Percentiles rank a stretch among this genome's conserved stretches.
phyloP scores from a whole-genome alignment of 2,113 vertebrate species.

The Gasterosteus nipponicus region DNA sequence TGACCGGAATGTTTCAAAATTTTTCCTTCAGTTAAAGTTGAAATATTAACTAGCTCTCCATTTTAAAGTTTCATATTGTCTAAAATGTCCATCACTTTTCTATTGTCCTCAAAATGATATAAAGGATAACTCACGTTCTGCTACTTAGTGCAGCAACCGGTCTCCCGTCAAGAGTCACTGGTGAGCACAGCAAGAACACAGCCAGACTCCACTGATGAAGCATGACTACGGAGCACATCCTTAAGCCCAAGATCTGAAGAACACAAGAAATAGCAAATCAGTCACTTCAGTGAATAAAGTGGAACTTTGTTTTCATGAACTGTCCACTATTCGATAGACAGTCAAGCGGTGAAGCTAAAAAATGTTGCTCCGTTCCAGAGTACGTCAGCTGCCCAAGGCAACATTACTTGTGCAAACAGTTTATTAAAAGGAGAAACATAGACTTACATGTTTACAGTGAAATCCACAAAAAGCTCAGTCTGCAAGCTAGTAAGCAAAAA shows the following conservation, averaged over 20 bases:
- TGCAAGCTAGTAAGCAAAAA: slow-evolving; percentile 31
- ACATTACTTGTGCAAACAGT: slow-evolving; percentile 8
- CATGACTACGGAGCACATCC: slow-evolving; percentile 84
- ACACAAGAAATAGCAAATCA: slow-evolving; percentile 41
- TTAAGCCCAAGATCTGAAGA: slow-evolving; percentile 63
- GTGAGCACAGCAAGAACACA: slow-evolving; percentile 87
- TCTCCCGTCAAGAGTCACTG: slow-evolving; percentile 84
- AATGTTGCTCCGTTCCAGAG: not conserved
- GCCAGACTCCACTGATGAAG: slow-evolving; percentile 90
- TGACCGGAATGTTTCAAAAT: not conserved
- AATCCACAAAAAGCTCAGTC: slow-evolving; percentile 40
- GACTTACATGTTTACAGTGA: slow-evolving; percentile 65
- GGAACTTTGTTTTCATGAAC: not conserved
- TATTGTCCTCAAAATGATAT: not conserved
- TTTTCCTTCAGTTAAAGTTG: not conserved
- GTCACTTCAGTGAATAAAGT: slow-evolving; percentile 4
- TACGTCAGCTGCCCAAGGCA: not conserved
- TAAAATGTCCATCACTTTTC: not conserved
- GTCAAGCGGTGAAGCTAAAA: slow-evolving; percentile 10
- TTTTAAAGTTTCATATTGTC: not conserved
- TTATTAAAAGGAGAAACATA: slow-evolving; percentile 15
- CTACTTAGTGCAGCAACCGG: slow-evolving; percentile 84
- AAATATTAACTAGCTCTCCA: not conserved
- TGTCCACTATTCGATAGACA: not conserved
- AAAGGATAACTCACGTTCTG: slow-evolving; percentile 85